These are phyloP conservation scores for Glyptemys insculpta DNA, from an alignment of 2,797 vertebrate genomes.

Conservation along the genomic window DNA sequence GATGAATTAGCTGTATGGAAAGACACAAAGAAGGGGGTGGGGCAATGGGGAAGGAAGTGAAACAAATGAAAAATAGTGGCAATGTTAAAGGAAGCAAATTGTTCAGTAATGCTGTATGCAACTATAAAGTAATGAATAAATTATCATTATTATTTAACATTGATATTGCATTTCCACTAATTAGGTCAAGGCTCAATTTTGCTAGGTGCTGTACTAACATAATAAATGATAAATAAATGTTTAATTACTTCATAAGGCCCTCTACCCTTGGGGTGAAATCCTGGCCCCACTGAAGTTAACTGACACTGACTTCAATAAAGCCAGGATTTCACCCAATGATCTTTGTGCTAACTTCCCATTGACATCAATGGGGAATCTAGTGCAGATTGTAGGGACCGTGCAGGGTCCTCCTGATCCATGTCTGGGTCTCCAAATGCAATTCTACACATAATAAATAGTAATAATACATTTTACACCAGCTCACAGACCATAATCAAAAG, in stretches of 20 bases:
- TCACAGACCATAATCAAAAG: neutral
- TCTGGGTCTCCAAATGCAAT: too few species aligned
- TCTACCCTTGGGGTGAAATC: neutral
- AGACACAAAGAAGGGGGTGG: neutral
- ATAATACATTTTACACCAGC: neutral
- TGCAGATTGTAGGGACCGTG: neutral
- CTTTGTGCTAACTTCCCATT: neutral
- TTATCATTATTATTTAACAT: neutral
- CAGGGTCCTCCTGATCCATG: too few species aligned
- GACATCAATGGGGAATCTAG: rapidly evolving
- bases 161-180: neutral
- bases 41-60: neutral
- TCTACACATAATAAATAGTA: too few species aligned
- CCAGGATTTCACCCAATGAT: neutral
- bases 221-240: neutral
- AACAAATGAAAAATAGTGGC: conserved; percentile 7
- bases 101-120: neutral
- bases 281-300: neutral
- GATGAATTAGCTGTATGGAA: neutral
- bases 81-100: neutral
- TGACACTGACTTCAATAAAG: too few species aligned
- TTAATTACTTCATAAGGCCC: neutral
- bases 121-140: neutral
- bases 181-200: neutral
- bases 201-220: neutral